Evolutionary conservation across 2,113 vertebrate species (phyloP).

Genomic region (Sphyrna mokarran): DNA sequence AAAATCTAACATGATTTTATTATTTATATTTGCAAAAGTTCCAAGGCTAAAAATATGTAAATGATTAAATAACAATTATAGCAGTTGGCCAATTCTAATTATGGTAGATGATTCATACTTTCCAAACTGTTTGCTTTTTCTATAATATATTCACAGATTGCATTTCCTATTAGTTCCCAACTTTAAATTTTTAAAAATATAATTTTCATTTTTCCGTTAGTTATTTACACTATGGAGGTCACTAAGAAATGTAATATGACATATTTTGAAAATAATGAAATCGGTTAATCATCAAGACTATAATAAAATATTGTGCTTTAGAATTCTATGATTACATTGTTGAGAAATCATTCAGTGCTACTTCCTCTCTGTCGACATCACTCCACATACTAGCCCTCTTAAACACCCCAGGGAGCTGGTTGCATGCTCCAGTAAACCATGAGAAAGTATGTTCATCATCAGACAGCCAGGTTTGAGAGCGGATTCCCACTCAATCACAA

Average conservation of each 20-base stretch:
- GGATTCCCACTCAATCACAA: not conserved
- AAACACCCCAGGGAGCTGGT: too few relatives aligned
- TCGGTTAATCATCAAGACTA: not conserved
- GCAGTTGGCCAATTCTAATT: not conserved
- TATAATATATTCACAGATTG: not conserved
- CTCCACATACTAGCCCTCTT: not conserved
- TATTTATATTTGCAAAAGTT: not conserved
- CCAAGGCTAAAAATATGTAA: not conserved
- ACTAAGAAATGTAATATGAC: not conserved
- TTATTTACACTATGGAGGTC: not conserved
- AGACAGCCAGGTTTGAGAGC: not conserved
- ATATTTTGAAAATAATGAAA: not conserved
- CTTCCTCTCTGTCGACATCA: not conserved
- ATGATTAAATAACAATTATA: conserved; percentile 29
- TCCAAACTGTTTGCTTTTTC: not conserved
- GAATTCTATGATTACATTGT: not conserved
- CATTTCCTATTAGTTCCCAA: not conserved
- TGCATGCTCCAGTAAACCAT: too few relatives aligned
- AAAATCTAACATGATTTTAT: not conserved
- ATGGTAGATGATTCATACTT: not conserved
- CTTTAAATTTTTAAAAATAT: not conserved
- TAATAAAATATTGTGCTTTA: not conserved
- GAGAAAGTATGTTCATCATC: not conserved
- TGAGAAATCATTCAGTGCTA: not conserved
- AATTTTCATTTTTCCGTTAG: not conserved